Evolutionary conservation across 92 coral and sea anemone genomes (phyloP).

Genomic region (Actinostola sp.): DNA sequence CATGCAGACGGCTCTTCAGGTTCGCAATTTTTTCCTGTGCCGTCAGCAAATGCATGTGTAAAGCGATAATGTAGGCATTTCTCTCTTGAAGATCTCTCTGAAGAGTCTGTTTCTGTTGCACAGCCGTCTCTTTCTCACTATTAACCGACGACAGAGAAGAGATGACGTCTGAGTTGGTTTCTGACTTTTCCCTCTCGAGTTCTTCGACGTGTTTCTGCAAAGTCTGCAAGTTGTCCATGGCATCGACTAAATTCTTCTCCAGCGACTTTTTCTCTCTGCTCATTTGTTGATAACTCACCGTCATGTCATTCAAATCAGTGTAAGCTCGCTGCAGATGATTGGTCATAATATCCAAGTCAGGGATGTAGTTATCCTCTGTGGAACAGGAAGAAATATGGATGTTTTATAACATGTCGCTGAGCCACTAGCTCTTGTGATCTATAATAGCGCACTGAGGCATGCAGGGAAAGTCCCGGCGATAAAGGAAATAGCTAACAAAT

Average conservation of each 20-base stretch:
- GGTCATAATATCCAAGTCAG: slow-evolving; percentile 78
- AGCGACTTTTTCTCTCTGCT: slow-evolving; percentile 65
- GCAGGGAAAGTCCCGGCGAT: slow-evolving; percentile 24
- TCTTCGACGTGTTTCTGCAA: slow-evolving; percentile 61
- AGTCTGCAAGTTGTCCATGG: slow-evolving; percentile 63
- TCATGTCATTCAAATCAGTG: slow-evolving; percentile 79
- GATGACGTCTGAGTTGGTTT: slow-evolving; percentile 54
- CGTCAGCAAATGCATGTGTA: slow-evolving; percentile 90
- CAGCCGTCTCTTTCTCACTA: slow-evolving; percentile 64
- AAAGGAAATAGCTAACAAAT: too few relatives aligned
- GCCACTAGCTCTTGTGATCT: neutral
- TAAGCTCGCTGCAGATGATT: slow-evolving; percentile 76
- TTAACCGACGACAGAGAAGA: slow-evolving; percentile 70
- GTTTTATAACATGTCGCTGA: neutral
- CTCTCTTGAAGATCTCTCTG: slow-evolving; percentile 82
- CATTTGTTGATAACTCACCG: slow-evolving; percentile 71
- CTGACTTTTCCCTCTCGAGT: slow-evolving; percentile 66
- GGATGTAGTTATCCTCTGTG: slow-evolving; percentile 45
- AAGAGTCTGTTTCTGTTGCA: slow-evolving; percentile 58
- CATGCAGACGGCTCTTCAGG: slow-evolving; percentile 63
- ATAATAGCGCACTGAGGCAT: too few relatives aligned
- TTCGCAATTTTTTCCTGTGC: slow-evolving; percentile 82
- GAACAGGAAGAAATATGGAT: neutral
- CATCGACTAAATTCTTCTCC: slow-evolving; percentile 58
- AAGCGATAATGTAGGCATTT: slow-evolving; percentile 85